These are phyloP conservation scores for Xiphophorus maculatus DNA, from an alignment of 2,113 vertebrate genomes.

Conservation along the genomic window DNA sequence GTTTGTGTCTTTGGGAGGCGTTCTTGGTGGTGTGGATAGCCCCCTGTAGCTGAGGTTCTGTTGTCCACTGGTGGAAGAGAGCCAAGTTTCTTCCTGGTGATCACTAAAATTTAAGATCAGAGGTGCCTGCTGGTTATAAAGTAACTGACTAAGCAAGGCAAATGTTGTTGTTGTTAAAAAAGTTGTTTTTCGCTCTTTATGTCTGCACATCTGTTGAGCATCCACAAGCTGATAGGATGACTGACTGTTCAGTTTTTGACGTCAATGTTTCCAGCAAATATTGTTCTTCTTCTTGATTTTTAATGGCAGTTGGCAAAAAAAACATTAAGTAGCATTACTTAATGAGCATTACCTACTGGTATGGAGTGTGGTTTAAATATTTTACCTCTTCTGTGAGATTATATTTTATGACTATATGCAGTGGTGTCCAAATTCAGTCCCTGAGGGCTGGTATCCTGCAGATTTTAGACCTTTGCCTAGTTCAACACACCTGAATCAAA, in stretches of 20 bases:
- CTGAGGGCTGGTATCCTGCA: too few relatives aligned
- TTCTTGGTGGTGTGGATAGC: constrained; percentile 82
- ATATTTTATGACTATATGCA: too few relatives aligned
- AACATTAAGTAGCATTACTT: too few relatives aligned
- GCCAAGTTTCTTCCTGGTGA: constrained; percentile 72
- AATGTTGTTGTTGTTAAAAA: constrained; percentile 79
- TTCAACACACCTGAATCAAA: too few relatives aligned
- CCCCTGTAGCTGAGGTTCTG: constrained; percentile 29
- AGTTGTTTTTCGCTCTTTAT: constrained; percentile 78
- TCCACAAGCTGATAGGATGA: constrained; percentile 78
- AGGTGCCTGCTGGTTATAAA: constrained; percentile 77
- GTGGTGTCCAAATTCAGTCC: too few relatives aligned
- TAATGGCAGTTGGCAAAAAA: too few relatives aligned
- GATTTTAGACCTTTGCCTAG: too few relatives aligned
- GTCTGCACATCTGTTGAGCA: constrained; percentile 84
- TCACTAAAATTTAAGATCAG: constrained; percentile 83
- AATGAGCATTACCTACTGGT: too few relatives aligned
- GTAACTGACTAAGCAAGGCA: constrained; percentile 81
- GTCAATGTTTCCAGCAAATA: constrained; percentile 1
- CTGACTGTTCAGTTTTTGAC: constrained; percentile 55
- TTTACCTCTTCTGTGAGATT: too few relatives aligned
- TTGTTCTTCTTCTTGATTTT: too few relatives aligned
- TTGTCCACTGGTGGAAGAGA: constrained; percentile 84
- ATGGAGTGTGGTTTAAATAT: too few relatives aligned
- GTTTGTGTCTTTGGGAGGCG: constrained; percentile 69